Percentiles rank a stretch among this genome's conserved stretches.
Conservation (phyloP, 2,888 invertebrate species). For the Macrophya alboannulata region DNA sequence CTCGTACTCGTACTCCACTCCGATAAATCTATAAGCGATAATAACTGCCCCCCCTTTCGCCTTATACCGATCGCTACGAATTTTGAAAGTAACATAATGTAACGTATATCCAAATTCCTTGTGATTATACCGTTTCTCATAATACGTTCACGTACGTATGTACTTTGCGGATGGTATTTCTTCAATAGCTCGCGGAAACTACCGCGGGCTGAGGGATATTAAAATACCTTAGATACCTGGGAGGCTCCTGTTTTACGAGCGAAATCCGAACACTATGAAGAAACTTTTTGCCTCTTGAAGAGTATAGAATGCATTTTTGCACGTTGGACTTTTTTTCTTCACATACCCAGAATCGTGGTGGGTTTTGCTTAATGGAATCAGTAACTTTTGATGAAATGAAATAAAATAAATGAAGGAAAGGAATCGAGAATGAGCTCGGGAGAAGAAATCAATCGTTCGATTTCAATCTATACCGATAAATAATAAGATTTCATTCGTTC, state of each 20-base stretch:
- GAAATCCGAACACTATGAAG: not conserved
- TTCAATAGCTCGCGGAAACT: not conserved
- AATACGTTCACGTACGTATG: not conserved
- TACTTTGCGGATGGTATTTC: not conserved
- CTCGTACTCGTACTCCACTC: too few species aligned
- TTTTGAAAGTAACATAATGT: not conserved
- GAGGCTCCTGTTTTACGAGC: not conserved
- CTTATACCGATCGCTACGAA: too few species aligned
- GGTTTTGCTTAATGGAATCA: not conserved
- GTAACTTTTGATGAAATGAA: not conserved
- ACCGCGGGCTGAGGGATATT: not conserved
- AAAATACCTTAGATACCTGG: constrained; percentile 14
- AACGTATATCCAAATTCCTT: not conserved
- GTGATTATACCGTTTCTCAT: not conserved
- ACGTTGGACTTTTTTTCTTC: too few species aligned
- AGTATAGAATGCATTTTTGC: not conserved
- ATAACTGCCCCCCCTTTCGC: not conserved
- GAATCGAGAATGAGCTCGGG: not conserved
- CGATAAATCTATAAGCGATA: not conserved
- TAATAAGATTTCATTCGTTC: not conserved
- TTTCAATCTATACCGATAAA: constrained; percentile 17
- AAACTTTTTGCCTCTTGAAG: not conserved
- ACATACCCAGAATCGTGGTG: not conserved
- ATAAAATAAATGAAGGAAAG: not conserved
- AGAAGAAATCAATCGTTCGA: constrained; percentile 1